Percentiles rank a stretch among this genome's conserved stretches.
Conservation (phyloP, 2,797 vertebrate genomes). For the Phrynocephalus forsythii region DNA sequence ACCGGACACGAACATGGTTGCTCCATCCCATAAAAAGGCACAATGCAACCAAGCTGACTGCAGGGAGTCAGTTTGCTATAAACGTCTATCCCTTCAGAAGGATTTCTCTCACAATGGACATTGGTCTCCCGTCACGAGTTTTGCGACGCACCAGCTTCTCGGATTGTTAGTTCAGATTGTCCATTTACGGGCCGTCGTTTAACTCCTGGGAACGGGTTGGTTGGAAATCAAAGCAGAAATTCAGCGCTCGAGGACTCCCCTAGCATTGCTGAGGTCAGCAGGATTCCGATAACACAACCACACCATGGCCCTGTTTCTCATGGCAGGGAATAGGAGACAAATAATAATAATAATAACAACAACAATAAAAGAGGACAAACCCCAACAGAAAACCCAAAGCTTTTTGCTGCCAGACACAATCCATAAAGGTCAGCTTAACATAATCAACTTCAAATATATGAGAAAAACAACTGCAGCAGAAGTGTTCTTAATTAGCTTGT, state of each 20-base stretch:
- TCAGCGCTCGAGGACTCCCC: not conserved
- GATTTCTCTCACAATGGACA: not conserved
- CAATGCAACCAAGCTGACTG: not conserved
- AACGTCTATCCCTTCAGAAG: not conserved
- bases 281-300: not conserved
- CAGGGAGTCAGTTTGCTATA: not conserved
- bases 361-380: not conserved
- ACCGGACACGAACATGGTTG: not conserved
- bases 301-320: fast-evolving
- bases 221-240: not conserved
- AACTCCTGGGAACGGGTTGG: not conserved
- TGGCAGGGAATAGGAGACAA: fast-evolving
- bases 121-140: not conserved
- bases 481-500: not conserved
- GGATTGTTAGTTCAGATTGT: not conserved
- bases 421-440: not conserved
- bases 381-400: fast-evolving
- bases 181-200: not conserved
- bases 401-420: conserved; percentile 7
- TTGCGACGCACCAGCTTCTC: not conserved
- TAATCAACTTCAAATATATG: not conserved
- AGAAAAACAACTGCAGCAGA: not conserved
- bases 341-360: no score
- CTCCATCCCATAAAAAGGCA: not conserved
- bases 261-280: fast-evolving